Percentiles rank a stretch among this genome's conserved stretches.
Evolutionary conservation across 2,888 invertebrate species (phyloP).

Genomic region (Caenorhabditis sulstoni): DNA sequence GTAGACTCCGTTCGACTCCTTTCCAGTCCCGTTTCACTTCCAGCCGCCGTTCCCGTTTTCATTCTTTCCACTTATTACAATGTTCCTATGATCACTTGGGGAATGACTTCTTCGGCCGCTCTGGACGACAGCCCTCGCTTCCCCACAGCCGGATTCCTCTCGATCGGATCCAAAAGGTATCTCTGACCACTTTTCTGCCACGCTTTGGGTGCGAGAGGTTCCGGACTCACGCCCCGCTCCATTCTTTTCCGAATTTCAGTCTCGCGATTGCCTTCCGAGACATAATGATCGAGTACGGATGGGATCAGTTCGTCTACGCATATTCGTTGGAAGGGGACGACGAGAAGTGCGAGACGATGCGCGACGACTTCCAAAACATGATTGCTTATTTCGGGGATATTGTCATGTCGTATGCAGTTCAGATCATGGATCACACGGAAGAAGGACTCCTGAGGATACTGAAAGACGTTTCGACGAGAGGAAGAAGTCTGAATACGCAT

Average conservation of each 20-base stretch:
- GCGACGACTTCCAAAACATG: slow-evolving; percentile 62
- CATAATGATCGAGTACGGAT: slow-evolving; percentile 62
- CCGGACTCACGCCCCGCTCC: slow-evolving; percentile 74
- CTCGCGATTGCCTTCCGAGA: slow-evolving; percentile 62
- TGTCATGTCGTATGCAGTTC: slow-evolving; percentile 30
- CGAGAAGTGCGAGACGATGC: slow-evolving; percentile 62
- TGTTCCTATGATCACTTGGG: slow-evolving; percentile 69
- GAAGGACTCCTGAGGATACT: slow-evolving; percentile 16
- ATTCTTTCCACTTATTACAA: slow-evolving; percentile 67
- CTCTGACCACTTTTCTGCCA: too few species aligned
- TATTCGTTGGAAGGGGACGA: slow-evolving; percentile 65
- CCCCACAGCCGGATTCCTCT: slow-evolving; percentile 62
- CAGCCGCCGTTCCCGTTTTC: slow-evolving; percentile 66
- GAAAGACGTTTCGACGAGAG: slow-evolving; percentile 26
- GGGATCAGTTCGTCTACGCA: slow-evolving; percentile 67
- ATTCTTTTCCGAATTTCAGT: slow-evolving; percentile 16
- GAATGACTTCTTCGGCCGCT: slow-evolving; percentile 59
- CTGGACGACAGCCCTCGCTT: slow-evolving; percentile 61
- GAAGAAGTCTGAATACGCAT: slow-evolving; percentile 35
- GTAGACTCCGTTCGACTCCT: slow-evolving; percentile 35
- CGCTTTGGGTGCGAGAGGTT: slow-evolving; percentile 81
- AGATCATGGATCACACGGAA: slow-evolving; percentile 35
- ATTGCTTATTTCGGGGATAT: slow-evolving; percentile 43
- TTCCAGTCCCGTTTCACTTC: slow-evolving; percentile 10
- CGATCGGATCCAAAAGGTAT: slow-evolving; percentile 50